phyloP scores from a whole-genome alignment of 2,113 vertebrate genomes.

The Apus apus region DNA sequence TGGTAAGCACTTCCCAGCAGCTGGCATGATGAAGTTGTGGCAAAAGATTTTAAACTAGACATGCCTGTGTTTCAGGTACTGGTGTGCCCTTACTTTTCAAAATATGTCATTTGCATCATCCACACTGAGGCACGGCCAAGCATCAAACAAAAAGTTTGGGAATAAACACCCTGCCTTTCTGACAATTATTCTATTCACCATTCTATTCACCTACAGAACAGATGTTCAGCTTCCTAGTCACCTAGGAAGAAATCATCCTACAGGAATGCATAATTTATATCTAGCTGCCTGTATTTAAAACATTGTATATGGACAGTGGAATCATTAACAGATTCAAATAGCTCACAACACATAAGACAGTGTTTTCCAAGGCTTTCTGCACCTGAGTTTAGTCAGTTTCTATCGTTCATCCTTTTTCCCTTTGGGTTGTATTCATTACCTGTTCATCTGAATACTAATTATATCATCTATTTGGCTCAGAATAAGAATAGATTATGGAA shows the following conservation, averaged over 20 bases:
- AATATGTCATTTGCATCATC: slow-evolving; percentile 47
- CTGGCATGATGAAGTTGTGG: slow-evolving; percentile 22
- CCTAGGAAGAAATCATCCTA: slow-evolving; percentile 29
- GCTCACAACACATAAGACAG: neutral
- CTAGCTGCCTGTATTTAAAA: slow-evolving; percentile 2
- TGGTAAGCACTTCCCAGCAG: slow-evolving; percentile 45
- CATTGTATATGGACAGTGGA: neutral
- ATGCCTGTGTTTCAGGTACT: neutral
- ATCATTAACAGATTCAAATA: neutral
- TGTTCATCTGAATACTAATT: neutral
- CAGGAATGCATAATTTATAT: slow-evolving; percentile 6
- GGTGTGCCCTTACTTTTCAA: neutral
- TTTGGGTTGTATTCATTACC: neutral
- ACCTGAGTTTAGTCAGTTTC: neutral
- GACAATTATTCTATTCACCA: slow-evolving; percentile 51
- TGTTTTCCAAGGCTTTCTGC: neutral
- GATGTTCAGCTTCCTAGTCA: slow-evolving; percentile 66
- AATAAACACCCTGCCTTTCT: slow-evolving; percentile 11
- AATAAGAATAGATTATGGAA: neutral
- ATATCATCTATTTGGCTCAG: neutral
- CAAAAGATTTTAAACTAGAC: slow-evolving; percentile 42
- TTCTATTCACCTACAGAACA: slow-evolving; percentile 69
- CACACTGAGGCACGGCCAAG: slow-evolving; percentile 9
- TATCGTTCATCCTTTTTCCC: neutral
- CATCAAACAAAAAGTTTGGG: slow-evolving; percentile 31